A percentile compares a stretch with the other conserved stretches of the same genome.
phyloP scores from a whole-genome alignment of 2,113 vertebrate species.

The Oreocharis arfaki region DNA sequence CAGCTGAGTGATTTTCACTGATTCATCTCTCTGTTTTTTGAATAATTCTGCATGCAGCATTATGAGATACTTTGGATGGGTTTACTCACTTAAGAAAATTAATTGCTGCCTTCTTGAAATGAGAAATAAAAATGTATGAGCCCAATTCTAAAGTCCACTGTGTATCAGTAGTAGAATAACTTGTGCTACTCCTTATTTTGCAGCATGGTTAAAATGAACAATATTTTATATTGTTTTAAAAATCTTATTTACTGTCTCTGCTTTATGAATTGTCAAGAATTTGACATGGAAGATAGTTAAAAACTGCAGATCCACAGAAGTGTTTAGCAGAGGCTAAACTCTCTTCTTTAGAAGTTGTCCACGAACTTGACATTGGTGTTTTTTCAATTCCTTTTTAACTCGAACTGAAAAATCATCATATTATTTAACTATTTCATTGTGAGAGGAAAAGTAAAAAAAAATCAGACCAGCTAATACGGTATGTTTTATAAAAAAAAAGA shows the following conservation, averaged over 20 bases:
- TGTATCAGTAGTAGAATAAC: constrained; percentile 35
- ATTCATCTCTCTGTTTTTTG: constrained; percentile 47
- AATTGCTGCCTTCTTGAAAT: constrained; percentile 60
- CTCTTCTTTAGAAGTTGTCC: neutral
- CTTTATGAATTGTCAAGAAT: neutral
- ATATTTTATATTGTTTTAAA: constrained; percentile 25
- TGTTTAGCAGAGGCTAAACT: neutral
- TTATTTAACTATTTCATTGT: neutral
- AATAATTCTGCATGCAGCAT: constrained; percentile 57
- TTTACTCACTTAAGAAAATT: constrained; percentile 57
- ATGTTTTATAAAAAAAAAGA: neutral
- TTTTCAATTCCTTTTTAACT: neutral
- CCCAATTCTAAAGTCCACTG: constrained; percentile 41
- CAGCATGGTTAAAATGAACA: neutral
- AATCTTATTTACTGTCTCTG: constrained; percentile 18
- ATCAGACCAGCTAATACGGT: neutral
- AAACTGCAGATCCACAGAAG: neutral
- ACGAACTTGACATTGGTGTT: neutral
- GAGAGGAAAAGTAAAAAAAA: neutral
- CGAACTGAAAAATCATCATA: neutral
- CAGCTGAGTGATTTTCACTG: constrained; percentile 43
- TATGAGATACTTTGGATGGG: constrained; percentile 48
- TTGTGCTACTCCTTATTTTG: constrained; percentile 53
- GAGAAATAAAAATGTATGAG: constrained; percentile 58
- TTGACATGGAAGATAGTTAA: neutral